Percentiles rank a stretch among this genome's conserved stretches.
Evolutionary conservation across 2,797 vertebrate species (phyloP).

Genomic region (Falco cherrug): DNA sequence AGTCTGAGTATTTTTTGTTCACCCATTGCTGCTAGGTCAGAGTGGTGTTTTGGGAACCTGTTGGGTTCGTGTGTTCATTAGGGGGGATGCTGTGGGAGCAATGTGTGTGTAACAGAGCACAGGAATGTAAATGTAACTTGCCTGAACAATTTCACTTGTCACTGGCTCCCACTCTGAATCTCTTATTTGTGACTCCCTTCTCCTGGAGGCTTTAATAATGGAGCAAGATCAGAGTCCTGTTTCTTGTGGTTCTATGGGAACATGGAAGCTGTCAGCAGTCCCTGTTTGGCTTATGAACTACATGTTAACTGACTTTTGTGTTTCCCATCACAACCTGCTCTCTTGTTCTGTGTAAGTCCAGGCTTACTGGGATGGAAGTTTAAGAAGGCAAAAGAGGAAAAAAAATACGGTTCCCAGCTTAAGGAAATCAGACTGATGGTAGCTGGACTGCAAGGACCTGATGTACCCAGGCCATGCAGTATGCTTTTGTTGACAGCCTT

Average conservation of each 20-base stretch:
- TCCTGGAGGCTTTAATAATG: background rate
- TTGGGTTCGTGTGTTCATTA: no score
- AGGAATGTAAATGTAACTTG: no score
- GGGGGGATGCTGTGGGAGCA: no score
- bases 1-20: no score
- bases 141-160: no score
- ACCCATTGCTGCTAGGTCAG: no score
- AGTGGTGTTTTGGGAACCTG: no score
- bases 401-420: background rate
- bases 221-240: background rate
- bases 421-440: background rate
- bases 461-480: background rate
- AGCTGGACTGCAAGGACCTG: background rate
- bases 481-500: background rate
- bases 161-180: background rate
- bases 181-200: background rate
- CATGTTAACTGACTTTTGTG: background rate
- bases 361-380: background rate
- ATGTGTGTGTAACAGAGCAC: no score
- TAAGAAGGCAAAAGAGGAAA: background rate
- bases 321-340: background rate
- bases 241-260: background rate
- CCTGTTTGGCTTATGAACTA: background rate
- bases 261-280: background rate
- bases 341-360: background rate